Base-by-base conservation (phyloP, 2,113 vertebrate genomes). In the Petroica traversi region DNA sequence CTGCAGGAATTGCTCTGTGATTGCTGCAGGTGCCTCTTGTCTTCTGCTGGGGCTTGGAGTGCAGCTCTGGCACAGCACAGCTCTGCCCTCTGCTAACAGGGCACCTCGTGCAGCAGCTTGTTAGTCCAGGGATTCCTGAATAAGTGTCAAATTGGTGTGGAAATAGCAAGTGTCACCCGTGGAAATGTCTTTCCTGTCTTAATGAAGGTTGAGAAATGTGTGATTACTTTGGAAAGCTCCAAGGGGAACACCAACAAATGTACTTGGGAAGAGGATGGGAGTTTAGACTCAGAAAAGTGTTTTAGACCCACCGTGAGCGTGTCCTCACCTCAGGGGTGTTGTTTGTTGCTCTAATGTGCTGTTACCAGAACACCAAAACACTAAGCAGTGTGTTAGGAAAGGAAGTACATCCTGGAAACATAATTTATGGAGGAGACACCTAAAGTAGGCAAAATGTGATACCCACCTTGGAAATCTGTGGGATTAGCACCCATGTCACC, bases 361-460 rank as follows among this genome's bases (percentile, higher is more conserved):
- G n/a, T 95, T 94, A 87, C 87, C 95, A 92, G 40, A 8, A 16
- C 81, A 68, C 41, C 40, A n/a, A 68, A 92, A 63, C 73, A 38
- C 81, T 54, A 18, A 86, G 57, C 57, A 46, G 45, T 2, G 5
- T 46, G 22, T 79, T 92, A 78, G 69, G 67, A 82, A 91, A 69
- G 87, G 94, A 96, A 85, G 95, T 76, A 43, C 80, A 64, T 64
- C 84, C 54, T 43, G 34, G 63, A 82, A 57, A 24, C 9, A 45
- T 95, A 82, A 92, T 92, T 95, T 92, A 93, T 69, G 58, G 74
- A 92, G 76, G 61, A 80, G 83, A 91, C 38, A 69, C 81, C 89
- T 95, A 82, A 95, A 85, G 93, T 89, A 95, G 85, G 95, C 93
- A 97, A 91, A 96, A 96, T 89, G 61, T 73, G 94, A 97, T 91